Evolutionary conservation across 2,797 vertebrate genomes (phyloP), one percentile per base, ranked within the genome.

Genomic region (Chiloscyllium punctatum): DNA sequence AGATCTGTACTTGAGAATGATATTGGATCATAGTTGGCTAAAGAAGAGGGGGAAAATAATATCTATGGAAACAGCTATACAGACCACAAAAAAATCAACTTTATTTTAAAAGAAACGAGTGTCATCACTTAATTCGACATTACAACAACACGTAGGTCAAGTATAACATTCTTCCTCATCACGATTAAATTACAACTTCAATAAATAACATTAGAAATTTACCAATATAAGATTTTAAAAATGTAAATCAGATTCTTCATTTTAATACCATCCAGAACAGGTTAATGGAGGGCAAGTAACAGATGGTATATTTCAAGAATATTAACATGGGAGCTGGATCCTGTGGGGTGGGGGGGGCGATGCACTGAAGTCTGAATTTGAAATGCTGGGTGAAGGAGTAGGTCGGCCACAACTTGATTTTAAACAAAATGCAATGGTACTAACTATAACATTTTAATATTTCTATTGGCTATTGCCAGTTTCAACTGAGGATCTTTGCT

Each of bases 1-100:
- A 25, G 18, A 92, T 13, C 7, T 42, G 62, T n/a, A 69, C 7
- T 23, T 23, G 62, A 37, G 33, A 23, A 37, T 37, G 62, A 37
- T 8, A 37, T 68, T 8, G 33, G 68, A 9, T 37, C 57, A 87
- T 30, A 0, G 7, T 0, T 51, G 51, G 8, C 86, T 88, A 51
- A 30, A 15, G 25, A 30, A 25, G 82, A 84, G 21, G 42, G 42
- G 23, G 37, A 84, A 42, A 79, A 74, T 48, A 74, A 9, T 74
- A 30, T 0, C n/a, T 92, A 69, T 42, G 21, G 68, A 77, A 42
- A 33, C 42, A n/a, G 51, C 92, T 68, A 18, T 23, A 27, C 68
- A 33, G 71, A 95, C 48, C 94, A 95, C 94, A 95, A 95, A 95
- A 95, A 95, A 18, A 92, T 53, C 21, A 53, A 77, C 94, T 95